A percentile compares a stretch with the other conserved stretches of the same genome.
These are phyloP conservation scores for Cydia pomonella DNA, from an alignment of 1,140 invertebrate species.

Conservation along the genomic window DNA sequence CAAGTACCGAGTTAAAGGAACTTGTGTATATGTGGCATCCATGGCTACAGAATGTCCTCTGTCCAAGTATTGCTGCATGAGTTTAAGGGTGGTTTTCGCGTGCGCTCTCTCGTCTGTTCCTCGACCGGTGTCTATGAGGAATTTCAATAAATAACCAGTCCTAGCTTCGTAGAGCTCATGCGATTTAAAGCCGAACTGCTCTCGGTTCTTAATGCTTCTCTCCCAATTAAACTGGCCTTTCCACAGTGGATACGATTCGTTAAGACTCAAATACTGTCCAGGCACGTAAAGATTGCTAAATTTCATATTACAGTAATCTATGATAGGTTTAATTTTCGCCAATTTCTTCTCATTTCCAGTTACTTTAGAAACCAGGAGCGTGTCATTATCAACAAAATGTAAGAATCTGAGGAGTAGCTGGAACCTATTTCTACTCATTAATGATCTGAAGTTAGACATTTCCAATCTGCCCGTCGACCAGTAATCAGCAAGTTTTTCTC, in stretches of 20 bases:
- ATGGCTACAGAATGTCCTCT: constrained; percentile 4
- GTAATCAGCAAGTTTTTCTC: constrained; percentile 3
- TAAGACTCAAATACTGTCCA: constrained; percentile 19
- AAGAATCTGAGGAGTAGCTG: not conserved
- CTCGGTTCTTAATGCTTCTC: constrained; percentile 13
- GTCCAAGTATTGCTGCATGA: constrained; percentile 9
- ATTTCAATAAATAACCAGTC: constrained; percentile 22
- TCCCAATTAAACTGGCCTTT: constrained; percentile 25
- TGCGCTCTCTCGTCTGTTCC: constrained; percentile 2
- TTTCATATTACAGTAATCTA: constrained; percentile 21
- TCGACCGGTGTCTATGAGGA: constrained; percentile 15
- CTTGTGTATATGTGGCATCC: constrained; percentile 18
- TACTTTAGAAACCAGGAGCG: not conserved
- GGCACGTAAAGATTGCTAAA: constrained; percentile 20
- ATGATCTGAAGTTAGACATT: not conserved
- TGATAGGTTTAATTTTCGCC: constrained; percentile 28
- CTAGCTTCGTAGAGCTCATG: constrained; percentile 17
- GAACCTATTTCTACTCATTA: constrained; percentile 20
- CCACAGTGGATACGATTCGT: constrained; percentile 16
- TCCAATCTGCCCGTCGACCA: constrained; percentile 12
- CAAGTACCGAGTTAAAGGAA: not conserved
- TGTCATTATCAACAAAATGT: constrained; percentile 14
- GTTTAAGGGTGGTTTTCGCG: constrained; percentile 20
- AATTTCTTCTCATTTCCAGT: constrained; percentile 20
- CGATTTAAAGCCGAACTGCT: constrained; percentile 26